Evolutionary conservation across 1,140 invertebrate genomes (phyloP).

Genomic region (Phymorhynchus buccinoides): DNA sequence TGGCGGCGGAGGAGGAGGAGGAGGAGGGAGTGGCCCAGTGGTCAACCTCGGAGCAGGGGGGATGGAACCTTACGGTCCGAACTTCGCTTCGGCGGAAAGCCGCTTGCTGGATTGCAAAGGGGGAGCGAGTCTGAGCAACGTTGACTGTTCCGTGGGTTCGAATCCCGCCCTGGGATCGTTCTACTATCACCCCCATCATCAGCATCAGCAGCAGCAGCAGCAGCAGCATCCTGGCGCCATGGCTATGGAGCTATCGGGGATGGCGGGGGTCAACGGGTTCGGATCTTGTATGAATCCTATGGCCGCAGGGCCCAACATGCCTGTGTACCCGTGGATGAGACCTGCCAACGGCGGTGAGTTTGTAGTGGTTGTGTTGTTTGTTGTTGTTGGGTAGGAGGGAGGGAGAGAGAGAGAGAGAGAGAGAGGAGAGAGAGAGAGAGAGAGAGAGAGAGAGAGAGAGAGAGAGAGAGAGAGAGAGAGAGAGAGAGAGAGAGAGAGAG

Average conservation of each 20-base stretch:
- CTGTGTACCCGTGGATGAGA: constrained; percentile 95
- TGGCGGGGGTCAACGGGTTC: constrained; percentile 36
- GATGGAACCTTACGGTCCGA: constrained; percentile 23
- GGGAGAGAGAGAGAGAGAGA: not conserved
- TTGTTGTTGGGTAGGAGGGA: not conserved
- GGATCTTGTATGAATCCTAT: constrained; percentile 48
- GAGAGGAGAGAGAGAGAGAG: not conserved
- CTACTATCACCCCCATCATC: constrained; percentile 40
- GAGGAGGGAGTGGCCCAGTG: constrained; percentile 31
- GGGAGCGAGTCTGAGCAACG: no score
- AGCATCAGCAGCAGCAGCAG: not conserved
- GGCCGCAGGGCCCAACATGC: constrained; percentile 50
- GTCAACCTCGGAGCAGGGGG: not conserved
- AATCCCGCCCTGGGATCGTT: constrained; percentile 38
- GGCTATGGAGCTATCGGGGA: constrained; percentile 35
- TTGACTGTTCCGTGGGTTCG: not conserved
- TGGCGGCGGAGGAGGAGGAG: constrained; percentile 42
- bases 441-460: not conserved
- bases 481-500: not conserved
- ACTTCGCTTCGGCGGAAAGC: constrained; percentile 33
- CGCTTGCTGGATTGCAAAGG: constrained; percentile 43
- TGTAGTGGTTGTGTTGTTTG: not conserved
- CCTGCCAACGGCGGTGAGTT: constrained; percentile 58
- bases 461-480: constrained; percentile 17
- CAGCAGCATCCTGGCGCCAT: constrained; percentile 38